A percentile compares a stretch with the other conserved stretches of the same genome.
Evolutionary conservation across 1,140 invertebrate species (phyloP).

Genomic region (Sitophilus oryzae): DNA sequence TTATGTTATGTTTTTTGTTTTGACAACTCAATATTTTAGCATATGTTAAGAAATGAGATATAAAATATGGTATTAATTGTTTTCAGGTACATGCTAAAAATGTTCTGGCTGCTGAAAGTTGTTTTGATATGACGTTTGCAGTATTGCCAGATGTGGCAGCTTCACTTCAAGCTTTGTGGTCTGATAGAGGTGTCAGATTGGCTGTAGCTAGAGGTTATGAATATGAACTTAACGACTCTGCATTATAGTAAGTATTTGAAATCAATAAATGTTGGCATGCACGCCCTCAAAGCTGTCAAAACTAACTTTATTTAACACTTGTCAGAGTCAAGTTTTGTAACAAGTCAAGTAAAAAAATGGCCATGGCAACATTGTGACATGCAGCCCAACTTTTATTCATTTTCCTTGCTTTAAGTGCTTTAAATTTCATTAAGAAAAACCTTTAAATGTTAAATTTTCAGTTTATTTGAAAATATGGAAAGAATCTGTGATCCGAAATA

Average conservation of each 20-base stretch:
- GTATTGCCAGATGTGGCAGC: slow-evolving; percentile 47
- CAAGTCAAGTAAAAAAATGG: slow-evolving; percentile 8
- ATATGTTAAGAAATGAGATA: neutral
- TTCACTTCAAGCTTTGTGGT: slow-evolving; percentile 51
- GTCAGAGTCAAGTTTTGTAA: no score
- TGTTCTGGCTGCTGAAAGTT: slow-evolving; percentile 45
- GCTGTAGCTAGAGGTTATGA: slow-evolving; percentile 62
- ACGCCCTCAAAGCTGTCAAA: no score
- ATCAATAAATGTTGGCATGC: no score
- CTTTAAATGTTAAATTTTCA: slow-evolving; percentile 35
- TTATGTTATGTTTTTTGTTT: no score
- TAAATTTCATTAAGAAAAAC: no score
- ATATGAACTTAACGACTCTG: slow-evolving; percentile 73
- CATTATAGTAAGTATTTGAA: slow-evolving; percentile 59
- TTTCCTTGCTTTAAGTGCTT: no score
- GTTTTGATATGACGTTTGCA: slow-evolving; percentile 50
- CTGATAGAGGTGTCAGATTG: slow-evolving; percentile 54
- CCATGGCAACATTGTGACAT: slow-evolving; percentile 1
- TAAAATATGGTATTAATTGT: neutral
- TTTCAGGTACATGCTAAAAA: slow-evolving; percentile 48
- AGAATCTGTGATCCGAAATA: slow-evolving; percentile 59
- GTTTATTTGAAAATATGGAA: slow-evolving; percentile 66
- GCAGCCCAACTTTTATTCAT: no score
- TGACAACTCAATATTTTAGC: no score
- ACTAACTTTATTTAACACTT: no score